phyloP scores from a whole-genome alignment of 2,797 vertebrate species.

The Merluccius polli region DNA sequence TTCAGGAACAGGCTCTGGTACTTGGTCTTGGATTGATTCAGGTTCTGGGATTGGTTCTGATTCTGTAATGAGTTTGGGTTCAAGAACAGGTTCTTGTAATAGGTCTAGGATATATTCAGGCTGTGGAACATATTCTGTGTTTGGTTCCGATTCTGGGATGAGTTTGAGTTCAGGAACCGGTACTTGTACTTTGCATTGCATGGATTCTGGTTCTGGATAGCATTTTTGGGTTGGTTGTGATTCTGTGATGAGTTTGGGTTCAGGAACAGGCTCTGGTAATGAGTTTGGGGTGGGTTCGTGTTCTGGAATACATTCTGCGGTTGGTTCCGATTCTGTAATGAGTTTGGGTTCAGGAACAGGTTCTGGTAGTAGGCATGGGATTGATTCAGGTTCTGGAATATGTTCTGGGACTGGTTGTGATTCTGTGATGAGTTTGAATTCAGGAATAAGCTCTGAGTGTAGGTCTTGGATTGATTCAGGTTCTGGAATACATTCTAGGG shows the following conservation, averaged over 20 bases:
- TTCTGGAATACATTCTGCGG: neutral
- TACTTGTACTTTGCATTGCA: neutral
- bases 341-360: conserved; percentile 17
- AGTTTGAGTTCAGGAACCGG: neutral
- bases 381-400: neutral
- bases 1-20: neutral
- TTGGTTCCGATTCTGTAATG: neutral
- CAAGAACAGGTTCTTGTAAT: neutral
- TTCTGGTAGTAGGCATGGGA: neutral
- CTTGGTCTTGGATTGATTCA: neutral
- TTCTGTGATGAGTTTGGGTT: neutral
- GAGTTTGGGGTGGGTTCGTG: neutral
- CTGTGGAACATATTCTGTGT: neutral
- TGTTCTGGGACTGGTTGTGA: neutral
- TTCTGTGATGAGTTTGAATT: conserved; percentile 3
- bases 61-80: neutral
- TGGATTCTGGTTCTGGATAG: neutral
- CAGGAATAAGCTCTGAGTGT: conserved; percentile 6
- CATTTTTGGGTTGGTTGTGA: neutral
- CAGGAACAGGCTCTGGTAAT: neutral
- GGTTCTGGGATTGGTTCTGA: neutral
- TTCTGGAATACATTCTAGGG: no score
- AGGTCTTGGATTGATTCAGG: neutral
- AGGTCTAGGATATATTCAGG: no score
- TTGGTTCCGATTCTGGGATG: neutral